Evolutionary conservation across 2,797 vertebrate species (phyloP), one percentile per base, ranked within the genome.

Genomic region (Hirundo rustica): DNA sequence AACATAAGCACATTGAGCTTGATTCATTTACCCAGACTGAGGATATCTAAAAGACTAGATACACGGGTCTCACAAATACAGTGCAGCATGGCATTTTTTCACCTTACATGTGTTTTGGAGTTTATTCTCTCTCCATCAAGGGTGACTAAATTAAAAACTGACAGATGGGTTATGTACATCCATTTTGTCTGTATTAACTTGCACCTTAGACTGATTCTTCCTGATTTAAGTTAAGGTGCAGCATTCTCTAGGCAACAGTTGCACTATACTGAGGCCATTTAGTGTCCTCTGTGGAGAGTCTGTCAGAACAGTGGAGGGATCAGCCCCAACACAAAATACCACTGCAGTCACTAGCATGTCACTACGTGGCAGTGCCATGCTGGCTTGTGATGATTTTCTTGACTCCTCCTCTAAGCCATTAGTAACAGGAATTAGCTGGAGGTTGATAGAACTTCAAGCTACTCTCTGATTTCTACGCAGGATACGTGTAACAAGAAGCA

Each of bases 21-120:
- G 60, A 87, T 87, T 85, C 7, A 8, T 85, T 87, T 91, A 70
- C 48, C 21, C 57, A 60, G 40, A 67, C 34, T 1, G 1, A 61
- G 42, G 50, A 38, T 81, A 57, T 36, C 21, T 40, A 22, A 51
- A 80, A 58, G 29, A 45, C 65, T 16, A 30, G 30, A 26, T 79
- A 34, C 22, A 16, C 7, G 17, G 34, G 4, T 76, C 36, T 77
- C 7, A 13, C 13, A 53, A 60, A 47, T 18, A 17, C 2, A 38
- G 21, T 1, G 0, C 0, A 2, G 29, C 45, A 76, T 38, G 30
- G 36, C 4, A 1, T 83, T 66, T 89, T 64, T 88, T 77, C 18
- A 23, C 29, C 32, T 85, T 1, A 12, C 2, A 1, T 57, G 16
- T 66, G 26, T 75, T 95, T 62, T 65, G 14, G n/a, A 83, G n/a